These are phyloP conservation scores for Micromys minutus DNA, from an alignment of 2,113 vertebrate species.

Conservation along the genomic window DNA sequence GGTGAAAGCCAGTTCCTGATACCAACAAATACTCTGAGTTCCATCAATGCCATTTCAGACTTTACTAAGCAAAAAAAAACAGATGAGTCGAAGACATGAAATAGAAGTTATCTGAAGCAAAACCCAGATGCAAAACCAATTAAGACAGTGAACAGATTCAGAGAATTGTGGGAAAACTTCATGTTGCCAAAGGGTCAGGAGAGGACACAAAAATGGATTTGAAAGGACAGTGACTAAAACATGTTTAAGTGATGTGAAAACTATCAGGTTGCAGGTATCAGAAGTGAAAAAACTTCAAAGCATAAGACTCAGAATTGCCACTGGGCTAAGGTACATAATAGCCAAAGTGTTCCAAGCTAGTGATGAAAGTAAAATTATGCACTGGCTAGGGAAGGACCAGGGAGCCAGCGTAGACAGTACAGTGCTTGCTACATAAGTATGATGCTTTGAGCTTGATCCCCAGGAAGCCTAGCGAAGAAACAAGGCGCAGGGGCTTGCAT, in stretches of 20 bases:
- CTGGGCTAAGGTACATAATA: background rate
- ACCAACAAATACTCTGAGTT: background rate
- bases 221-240: background rate
- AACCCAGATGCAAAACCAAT: background rate
- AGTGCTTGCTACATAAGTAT: background rate
- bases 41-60: background rate
- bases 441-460: too few relatives aligned
- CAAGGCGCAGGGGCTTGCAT: background rate
- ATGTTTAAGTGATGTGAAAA: background rate
- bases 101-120: background rate
- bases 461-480: background rate
- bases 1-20: too few relatives aligned
- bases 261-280: background rate
- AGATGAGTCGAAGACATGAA: background rate
- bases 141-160: slow-evolving; percentile 32
- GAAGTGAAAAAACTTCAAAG: background rate
- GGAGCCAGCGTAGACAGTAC: background rate
- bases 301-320: slow-evolving; percentile 18
- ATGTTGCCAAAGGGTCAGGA: background rate
- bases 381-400: background rate
- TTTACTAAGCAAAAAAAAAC: background rate
- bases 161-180: background rate
- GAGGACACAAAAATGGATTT: slow-evolving; percentile 10
- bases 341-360: slow-evolving; percentile 8
- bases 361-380: background rate